These are phyloP conservation scores for Odontocerum albicorne DNA, from an alignment of 2,888 invertebrate species.

Conservation along the genomic window DNA sequence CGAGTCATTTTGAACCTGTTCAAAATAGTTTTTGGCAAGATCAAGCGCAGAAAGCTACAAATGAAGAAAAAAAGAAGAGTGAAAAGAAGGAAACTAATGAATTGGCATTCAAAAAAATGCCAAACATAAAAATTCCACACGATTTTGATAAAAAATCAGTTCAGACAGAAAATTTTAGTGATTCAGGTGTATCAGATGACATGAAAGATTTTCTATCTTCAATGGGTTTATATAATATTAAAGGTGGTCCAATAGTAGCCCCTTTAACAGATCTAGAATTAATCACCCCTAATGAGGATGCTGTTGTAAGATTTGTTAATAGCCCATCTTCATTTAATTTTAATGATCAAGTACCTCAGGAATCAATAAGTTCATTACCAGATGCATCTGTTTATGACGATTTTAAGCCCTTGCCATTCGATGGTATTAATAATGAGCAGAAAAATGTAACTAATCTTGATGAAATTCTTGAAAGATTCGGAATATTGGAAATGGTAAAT, in stretches of 20 bases:
- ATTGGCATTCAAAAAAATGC: constrained; percentile 37
- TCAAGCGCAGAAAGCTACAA: constrained; percentile 22
- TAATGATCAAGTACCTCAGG: constrained; percentile 19
- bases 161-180: background rate
- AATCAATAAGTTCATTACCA: constrained; percentile 39
- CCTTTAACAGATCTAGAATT: constrained; percentile 15
- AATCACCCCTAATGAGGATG: background rate
- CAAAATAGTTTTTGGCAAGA: constrained; percentile 22
- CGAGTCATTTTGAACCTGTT: background rate
- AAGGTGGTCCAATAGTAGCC: background rate
- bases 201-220: constrained; percentile 48
- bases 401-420: constrained; percentile 47
- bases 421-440: constrained; percentile 38
- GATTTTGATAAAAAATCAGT: constrained; percentile 3
- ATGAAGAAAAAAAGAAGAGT: constrained; percentile 21
- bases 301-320: background rate
- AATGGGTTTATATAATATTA: constrained; percentile 45
- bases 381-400: constrained; percentile 44
- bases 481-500: constrained; percentile 44
- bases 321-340: background rate
- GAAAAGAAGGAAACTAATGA: constrained; percentile 35
- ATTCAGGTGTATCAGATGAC: constrained; percentile 38
- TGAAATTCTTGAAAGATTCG: constrained; percentile 46
- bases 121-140: constrained; percentile 12
- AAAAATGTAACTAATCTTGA: constrained; percentile 44